A percentile compares a stretch with the other conserved stretches of the same genome.
Evolutionary conservation across 2,797 vertebrate species (phyloP).

Genomic region (Lates japonicus): DNA sequence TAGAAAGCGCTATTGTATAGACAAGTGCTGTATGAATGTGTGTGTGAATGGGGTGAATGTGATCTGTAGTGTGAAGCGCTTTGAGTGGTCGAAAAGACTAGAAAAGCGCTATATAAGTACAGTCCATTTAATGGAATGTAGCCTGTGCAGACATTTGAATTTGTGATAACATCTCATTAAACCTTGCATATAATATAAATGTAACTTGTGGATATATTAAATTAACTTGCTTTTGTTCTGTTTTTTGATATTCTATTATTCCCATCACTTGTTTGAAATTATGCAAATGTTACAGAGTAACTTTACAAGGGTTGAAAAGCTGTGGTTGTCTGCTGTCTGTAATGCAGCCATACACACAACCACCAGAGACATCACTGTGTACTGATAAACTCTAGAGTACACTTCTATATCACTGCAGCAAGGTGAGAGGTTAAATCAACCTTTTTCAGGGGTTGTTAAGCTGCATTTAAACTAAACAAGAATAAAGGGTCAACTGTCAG

Average conservation of each 20-base stretch:
- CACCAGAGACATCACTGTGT: background rate
- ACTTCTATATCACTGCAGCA: background rate
- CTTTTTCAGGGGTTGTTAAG: background rate
- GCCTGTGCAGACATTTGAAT: background rate
- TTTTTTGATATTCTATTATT: background rate
- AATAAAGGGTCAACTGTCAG: background rate
- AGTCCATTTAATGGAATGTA: background rate
- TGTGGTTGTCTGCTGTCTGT: background rate
- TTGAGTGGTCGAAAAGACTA: too few species aligned
- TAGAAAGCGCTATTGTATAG: too few species aligned
- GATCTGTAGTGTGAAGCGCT: too few species aligned
- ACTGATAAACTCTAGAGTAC: background rate
- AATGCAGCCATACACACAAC: background rate
- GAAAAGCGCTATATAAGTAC: too few species aligned
- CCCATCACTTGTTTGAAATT: background rate
- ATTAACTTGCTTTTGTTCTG: background rate
- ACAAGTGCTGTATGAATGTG: too few species aligned
- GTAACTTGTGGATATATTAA: background rate
- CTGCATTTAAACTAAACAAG: background rate
- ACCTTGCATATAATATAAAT: background rate
- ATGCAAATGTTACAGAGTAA: background rate
- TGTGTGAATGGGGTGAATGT: too few species aligned
- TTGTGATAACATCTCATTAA: background rate
- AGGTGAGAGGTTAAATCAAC: background rate
- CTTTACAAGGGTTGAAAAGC: background rate